Conservation (phyloP, 2,797 vertebrate genomes). For the Toxotes lorentzi region DNA sequence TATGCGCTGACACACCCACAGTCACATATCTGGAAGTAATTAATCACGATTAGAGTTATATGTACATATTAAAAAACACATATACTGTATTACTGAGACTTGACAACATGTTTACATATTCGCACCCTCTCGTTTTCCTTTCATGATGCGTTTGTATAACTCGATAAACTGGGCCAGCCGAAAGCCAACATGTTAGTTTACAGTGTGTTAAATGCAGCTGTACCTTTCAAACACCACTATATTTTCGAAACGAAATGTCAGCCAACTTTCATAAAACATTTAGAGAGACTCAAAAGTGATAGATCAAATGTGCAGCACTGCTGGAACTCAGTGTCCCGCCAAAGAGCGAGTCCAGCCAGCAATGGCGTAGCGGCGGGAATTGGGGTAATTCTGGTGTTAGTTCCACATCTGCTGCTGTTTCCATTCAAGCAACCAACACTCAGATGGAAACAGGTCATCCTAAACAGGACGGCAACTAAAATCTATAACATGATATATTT, state of each 20-base stretch:
- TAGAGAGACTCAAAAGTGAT: conserved; percentile 26
- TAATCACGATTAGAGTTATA: background rate
- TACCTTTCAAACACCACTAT: conserved; percentile 7
- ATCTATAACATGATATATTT: background rate
- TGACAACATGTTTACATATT: background rate
- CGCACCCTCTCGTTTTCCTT: background rate
- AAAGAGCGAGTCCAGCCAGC: conserved; percentile 34
- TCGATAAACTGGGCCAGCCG: conserved; percentile 4
- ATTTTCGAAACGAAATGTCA: background rate
- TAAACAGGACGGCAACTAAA: background rate
- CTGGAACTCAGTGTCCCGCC: conserved; percentile 63
- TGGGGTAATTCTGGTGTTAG: conserved; percentile 44
- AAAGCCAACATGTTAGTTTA: background rate
- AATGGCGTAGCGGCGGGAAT: conserved; percentile 49
- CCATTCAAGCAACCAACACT: conserved; percentile 29
- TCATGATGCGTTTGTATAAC: background rate
- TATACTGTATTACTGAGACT: background rate
- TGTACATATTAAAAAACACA: background rate
- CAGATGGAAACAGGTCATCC: conserved; percentile 50
- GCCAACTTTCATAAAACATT: conserved; percentile 33
- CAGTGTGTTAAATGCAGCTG: background rate
- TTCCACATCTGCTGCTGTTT: conserved; percentile 70
- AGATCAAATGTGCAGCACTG: conserved; percentile 40
- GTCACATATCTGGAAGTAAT: background rate
- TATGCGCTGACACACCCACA: background rate